Percentiles rank a stretch among this genome's conserved stretches.
These are phyloP conservation scores for Menidia beryllina DNA, from an alignment of 2,113 vertebrate species.

Conservation along the genomic window DNA sequence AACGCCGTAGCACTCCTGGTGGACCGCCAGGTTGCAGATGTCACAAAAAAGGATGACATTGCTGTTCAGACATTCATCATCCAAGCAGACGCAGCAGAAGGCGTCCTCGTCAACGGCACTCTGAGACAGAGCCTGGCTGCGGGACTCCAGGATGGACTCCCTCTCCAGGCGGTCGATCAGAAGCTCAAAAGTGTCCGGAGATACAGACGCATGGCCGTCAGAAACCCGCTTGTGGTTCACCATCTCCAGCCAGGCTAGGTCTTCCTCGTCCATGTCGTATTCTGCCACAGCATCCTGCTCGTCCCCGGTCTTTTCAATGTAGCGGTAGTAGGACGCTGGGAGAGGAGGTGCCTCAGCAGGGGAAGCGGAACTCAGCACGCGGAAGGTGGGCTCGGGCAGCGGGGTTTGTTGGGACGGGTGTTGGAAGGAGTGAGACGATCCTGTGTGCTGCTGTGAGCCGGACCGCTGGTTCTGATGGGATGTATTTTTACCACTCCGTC, in stretches of 20 bases:
- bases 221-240: slow-evolving; percentile 92
- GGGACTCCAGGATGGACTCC: slow-evolving; percentile 94
- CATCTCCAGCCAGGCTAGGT: slow-evolving; percentile 96
- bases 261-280: slow-evolving; percentile 99
- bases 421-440: slow-evolving; percentile 67
- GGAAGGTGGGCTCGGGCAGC: slow-evolving; percentile 92
- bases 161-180: slow-evolving; percentile 94
- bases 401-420: slow-evolving; percentile 76
- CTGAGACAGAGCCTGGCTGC: slow-evolving; percentile 89
- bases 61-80: slow-evolving; percentile 98
- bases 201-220: slow-evolving; percentile 89
- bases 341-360: slow-evolving; percentile 85
- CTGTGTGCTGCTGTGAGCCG: slow-evolving; percentile 66
- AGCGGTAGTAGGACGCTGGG: slow-evolving; percentile 90
- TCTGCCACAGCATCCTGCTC: slow-evolving; percentile 92
- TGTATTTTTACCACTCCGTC: slow-evolving; percentile 82
- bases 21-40: slow-evolving; percentile 97
- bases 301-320: slow-evolving; percentile 89
- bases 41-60: slow-evolving; percentile 99
- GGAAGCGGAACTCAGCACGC: slow-evolving; percentile 82
- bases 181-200: slow-evolving; percentile 92
- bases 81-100: slow-evolving; percentile 96
- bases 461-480: slow-evolving; percentile 68
- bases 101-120: slow-evolving; percentile 93
- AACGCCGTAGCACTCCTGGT: slow-evolving; percentile 97